These are phyloP conservation scores for Parascotia fuliginaria DNA, from an alignment of 2,888 invertebrate genomes.

Conservation along the genomic window DNA sequence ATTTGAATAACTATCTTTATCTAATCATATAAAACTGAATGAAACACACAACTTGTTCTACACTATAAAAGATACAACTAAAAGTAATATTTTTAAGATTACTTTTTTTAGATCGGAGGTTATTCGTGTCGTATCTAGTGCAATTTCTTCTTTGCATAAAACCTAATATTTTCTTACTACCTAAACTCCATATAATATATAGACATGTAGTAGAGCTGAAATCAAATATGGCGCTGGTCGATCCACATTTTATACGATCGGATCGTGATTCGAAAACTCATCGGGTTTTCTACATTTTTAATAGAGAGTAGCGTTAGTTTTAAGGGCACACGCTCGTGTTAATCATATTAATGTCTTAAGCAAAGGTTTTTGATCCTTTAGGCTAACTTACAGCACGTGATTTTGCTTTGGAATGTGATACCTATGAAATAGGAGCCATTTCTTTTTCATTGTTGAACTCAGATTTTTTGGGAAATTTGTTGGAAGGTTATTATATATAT, in stretches of 20 bases:
- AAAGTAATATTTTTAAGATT: neutral
- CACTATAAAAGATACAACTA: neutral
- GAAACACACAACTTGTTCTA: too few relatives aligned
- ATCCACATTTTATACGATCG: conserved; percentile 49
- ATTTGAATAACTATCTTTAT: too few relatives aligned
- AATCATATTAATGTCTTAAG: neutral
- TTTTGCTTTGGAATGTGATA: neutral
- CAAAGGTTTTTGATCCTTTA: neutral
- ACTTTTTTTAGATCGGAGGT: neutral
- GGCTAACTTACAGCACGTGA: neutral
- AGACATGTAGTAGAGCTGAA: conserved; percentile 31
- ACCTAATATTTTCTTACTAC: conserved; percentile 7
- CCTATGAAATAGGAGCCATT: too few relatives aligned
- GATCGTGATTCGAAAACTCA: conserved; percentile 55
- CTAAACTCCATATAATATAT: conserved; percentile 10
- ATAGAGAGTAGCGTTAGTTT: conserved; percentile 34
- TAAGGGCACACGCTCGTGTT: conserved; percentile 3
- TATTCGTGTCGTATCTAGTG: neutral
- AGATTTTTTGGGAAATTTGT: too few relatives aligned
- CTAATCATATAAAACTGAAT: too few relatives aligned
- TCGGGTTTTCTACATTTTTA: conserved; percentile 54
- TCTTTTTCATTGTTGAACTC: too few relatives aligned
- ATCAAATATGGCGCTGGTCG: conserved; percentile 48
- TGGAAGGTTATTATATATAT: too few relatives aligned
- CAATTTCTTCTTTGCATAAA: conserved; percentile 22